Evolutionary conservation across 2,888 invertebrate genomes (phyloP).

Genomic region (Cistogaster globosa): DNA sequence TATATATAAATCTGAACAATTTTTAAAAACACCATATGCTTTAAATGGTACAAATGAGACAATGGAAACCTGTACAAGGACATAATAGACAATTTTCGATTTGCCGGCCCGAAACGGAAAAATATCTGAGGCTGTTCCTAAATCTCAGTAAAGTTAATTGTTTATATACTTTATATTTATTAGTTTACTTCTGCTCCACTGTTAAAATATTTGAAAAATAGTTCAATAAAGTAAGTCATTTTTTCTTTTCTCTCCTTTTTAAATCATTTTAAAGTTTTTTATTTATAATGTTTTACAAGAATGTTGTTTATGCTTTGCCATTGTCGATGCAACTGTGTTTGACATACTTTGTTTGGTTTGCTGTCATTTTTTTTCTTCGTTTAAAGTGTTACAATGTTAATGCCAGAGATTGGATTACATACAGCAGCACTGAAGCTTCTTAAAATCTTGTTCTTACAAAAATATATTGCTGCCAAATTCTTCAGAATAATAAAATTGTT

Average conservation of each 20-base stretch:
- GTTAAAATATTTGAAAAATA: neutral
- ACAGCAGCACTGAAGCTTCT: neutral
- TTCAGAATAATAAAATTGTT: no score
- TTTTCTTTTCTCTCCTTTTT: neutral
- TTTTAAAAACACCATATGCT: no score
- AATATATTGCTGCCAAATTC: neutral
- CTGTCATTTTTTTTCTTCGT: conserved; percentile 10
- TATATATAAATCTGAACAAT: no score
- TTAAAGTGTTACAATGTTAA: conserved; percentile 38
- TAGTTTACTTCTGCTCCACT: neutral
- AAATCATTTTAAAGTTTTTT: conserved; percentile 1
- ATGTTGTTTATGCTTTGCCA: no score
- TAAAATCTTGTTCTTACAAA: neutral
- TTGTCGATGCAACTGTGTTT: no score
- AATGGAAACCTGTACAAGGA: no score
- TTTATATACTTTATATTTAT: no score
- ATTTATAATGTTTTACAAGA: neutral
- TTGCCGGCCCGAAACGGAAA: no score
- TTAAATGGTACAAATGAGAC: no score
- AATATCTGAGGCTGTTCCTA: no score
- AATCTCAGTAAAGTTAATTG: no score
- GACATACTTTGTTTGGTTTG: conserved; percentile 18
- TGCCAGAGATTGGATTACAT: conserved; percentile 34
- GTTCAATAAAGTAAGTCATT: neutral
- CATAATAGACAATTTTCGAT: no score